Evolutionary conservation across 2,888 invertebrate species (phyloP), one percentile per base, ranked within the genome.

Genomic region (Augochlorella aurata): DNA sequence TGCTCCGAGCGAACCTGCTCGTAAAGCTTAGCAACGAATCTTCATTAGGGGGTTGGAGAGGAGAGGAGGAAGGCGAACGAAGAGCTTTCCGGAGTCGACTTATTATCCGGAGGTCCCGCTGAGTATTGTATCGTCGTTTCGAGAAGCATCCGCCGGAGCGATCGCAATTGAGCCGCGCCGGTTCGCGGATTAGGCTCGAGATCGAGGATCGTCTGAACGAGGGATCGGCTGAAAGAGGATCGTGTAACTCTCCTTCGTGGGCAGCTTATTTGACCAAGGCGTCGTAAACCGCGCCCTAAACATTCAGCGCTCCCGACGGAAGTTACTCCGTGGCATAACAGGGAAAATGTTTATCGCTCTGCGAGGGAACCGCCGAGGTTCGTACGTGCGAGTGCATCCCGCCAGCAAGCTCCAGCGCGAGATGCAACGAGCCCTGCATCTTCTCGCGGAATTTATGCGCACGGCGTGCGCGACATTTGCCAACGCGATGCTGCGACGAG

Each of bases 241-340:
- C 12, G 8, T 45, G 45, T 70, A 66, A 74, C 73, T 74, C 73
- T 78, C 65, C 69, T 65, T 44, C 21, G 58, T 49, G 52, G 65
- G n/a, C 44, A 16, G 69, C 65, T 77, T 81, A 78, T 77, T 78
- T 77, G 74, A 24, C 77, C 65, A 29, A n/a, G 52, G 70, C 54
- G 12, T 71, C 67, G 71, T 70, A 70, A 75, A 79, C 29, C 21
- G 2, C 49, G 18, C 58, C 44, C 44, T 44, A 45, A 49, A 58
- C 66, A 70, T 66, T 54, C 70, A 71, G 45, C 77, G 12, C 76
- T 61, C 49, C 52, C 50, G n/a, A 4, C 58, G 58, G 61, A n/a
- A 77, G 73, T 58, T 58, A 49, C 24, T 2, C 29, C 61, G 18
- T 7, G 45, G 12, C 47, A 65, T 38, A 14, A 63, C 44, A 44